Base-by-base conservation (phyloP, 2,888 invertebrate genomes). In the Ectemnius cavifrons region DNA sequence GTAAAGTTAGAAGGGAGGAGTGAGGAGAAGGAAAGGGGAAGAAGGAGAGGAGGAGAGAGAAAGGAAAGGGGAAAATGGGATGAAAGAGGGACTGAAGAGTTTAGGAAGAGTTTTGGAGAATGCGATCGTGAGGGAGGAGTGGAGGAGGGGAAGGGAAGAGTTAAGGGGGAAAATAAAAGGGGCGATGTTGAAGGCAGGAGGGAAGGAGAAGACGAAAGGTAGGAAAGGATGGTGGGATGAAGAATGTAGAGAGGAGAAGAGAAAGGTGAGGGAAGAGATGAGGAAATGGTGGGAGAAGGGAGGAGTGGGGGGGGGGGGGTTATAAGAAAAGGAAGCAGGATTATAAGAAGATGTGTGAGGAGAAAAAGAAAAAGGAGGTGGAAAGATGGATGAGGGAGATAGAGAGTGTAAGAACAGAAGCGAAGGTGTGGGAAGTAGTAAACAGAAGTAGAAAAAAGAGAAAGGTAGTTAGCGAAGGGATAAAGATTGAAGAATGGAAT, bases 251-350 rank as follows among this genome's bases (percentile, higher is more conserved):
- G n/a, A n/a, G n/a, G 23, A 47, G 49, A 14, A 23, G 8, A 28
- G 52, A 56, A 63, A 28, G 11, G 56, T 28, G 45, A 58, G 23
- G 52, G 47, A 47, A 14, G 14, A 49, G 49, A 0, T 49, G 11
- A 49, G 49, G 28, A 76, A 72, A 56, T n/a, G n/a, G n/a, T 67
- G 78, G 20, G 72, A 73, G 18, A 69, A 61, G 27, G 71, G 74
- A 46, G 61, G 58, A 65, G 76, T 68, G 27, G 18, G 66, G 49
- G 16, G 45, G 20, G 68, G 59, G 69, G 77, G 16, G 59, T 57
- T 47, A 27, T 11, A 11, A 63, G 56, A 46, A 45, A 18, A 49
- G 28, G 8, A 68, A 68, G 23, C 49, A 14, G 14, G 28, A 68
- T 18, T 16, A 28, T 37, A 57, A 37, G 20, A 66, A 66, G 6